Conservation (phyloP, 2,797 vertebrate species). For the Pseudochirops corinnae region DNA sequence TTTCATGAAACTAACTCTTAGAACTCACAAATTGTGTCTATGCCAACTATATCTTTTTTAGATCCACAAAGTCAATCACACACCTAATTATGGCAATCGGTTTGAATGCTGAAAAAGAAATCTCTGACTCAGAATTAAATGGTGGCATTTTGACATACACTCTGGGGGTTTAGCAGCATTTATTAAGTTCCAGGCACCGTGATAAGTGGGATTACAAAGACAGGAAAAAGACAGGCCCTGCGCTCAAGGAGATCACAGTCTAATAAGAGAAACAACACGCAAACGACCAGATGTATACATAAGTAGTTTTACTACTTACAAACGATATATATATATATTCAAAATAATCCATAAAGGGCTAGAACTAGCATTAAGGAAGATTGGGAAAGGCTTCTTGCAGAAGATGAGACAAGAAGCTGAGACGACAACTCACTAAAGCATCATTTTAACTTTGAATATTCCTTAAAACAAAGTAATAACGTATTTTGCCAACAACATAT, state of each 20-base stretch:
- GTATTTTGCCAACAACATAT: constrained; percentile 42
- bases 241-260: neutral
- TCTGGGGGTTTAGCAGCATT: neutral
- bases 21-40: neutral
- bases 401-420: neutral
- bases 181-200: neutral
- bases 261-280: neutral
- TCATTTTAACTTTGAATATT: neutral
- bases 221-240: neutral
- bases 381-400: neutral
- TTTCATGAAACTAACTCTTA: neutral
- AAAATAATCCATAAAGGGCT: neutral
- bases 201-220: neutral
- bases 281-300: neutral
- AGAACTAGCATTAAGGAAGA: neutral
- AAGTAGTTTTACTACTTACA: neutral
- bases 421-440: neutral
- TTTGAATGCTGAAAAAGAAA: constrained; percentile 27
- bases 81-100: constrained; percentile 32
- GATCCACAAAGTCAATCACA: neutral
- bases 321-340: neutral
- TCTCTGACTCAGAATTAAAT: constrained; percentile 17
- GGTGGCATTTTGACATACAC: neutral
- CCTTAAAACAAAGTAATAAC: constrained; percentile 32
- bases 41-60: constrained; percentile 18